These are phyloP conservation scores for Stictocephala bisonia DNA, from an alignment of 2,888 invertebrate species.

Conservation along the genomic window DNA sequence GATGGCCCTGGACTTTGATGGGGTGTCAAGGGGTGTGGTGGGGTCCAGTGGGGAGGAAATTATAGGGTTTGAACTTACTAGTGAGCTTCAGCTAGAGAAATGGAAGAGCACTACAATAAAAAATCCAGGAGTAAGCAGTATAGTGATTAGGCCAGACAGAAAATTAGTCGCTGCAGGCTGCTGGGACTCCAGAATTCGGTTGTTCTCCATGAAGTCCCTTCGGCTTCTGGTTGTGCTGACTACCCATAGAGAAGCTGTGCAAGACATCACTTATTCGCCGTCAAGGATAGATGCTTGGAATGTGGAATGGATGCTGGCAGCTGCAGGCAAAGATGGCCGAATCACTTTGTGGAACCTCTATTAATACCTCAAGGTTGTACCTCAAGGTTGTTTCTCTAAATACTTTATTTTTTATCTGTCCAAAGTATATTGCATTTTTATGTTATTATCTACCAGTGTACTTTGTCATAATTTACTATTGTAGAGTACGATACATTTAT, in stretches of 20 bases:
- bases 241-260: slow-evolving; percentile 77
- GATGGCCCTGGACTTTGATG: slow-evolving; percentile 76
- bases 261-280: slow-evolving; percentile 78
- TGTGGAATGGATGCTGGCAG: slow-evolving; percentile 79
- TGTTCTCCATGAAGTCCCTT: slow-evolving; percentile 83
- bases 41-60: slow-evolving; percentile 74
- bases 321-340: slow-evolving; percentile 78
- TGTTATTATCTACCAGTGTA: too few relatives aligned
- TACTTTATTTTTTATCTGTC: too few relatives aligned
- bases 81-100: slow-evolving; percentile 65
- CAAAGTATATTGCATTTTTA: too few relatives aligned
- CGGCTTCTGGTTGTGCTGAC: slow-evolving; percentile 78
- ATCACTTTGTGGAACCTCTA: slow-evolving; percentile 86
- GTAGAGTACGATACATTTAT: too few relatives aligned
- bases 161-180: slow-evolving; percentile 81
- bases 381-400: too few relatives aligned
- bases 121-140: slow-evolving; percentile 78
- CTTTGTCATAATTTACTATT: too few relatives aligned
- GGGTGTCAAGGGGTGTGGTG: slow-evolving; percentile 74
- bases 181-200: slow-evolving; percentile 80
- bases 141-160: slow-evolving; percentile 75
- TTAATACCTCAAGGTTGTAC: too few relatives aligned
- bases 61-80: slow-evolving; percentile 71
- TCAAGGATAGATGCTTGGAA: slow-evolving; percentile 75
- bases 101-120: slow-evolving; percentile 72